Conservation (phyloP, 2,113 vertebrate species). For the Furnarius figulus region DNA sequence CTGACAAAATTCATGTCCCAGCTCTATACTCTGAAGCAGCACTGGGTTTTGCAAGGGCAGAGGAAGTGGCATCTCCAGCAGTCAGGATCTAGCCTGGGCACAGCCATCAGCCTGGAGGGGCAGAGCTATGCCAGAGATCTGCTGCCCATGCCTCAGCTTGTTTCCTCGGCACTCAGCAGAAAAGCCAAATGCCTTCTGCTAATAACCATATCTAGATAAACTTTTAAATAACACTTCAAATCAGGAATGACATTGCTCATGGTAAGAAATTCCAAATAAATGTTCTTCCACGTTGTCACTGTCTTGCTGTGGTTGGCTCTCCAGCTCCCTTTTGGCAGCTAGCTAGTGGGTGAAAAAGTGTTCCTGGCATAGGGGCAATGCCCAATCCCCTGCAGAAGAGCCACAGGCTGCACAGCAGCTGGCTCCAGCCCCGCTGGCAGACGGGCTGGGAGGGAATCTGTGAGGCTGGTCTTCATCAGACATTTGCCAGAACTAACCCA, state of each 20-base stretch:
- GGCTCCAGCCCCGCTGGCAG: accelerated
- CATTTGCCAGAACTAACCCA: neutral
- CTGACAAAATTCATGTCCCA: accelerated
- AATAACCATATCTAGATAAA: neutral
- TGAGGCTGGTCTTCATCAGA: neutral
- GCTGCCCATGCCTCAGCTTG: neutral
- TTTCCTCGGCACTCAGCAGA: neutral
- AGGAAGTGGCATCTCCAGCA: neutral
- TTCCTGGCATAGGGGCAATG: neutral
- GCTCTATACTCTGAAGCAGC: neutral
- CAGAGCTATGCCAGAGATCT: accelerated
- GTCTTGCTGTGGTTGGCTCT: neutral
- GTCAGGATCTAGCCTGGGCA: neutral
- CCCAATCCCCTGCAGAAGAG: neutral
- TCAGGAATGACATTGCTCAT: neutral
- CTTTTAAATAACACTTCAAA: neutral
- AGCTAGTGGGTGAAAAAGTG: accelerated
- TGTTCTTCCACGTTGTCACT: accelerated
- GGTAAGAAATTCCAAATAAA: neutral
- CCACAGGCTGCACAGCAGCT: neutral
- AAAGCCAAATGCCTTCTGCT: neutral
- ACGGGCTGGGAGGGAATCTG: neutral
- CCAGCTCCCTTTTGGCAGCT: neutral
- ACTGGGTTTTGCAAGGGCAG: neutral
- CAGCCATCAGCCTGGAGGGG: neutral